Evolutionary conservation across 1,140 invertebrate species (phyloP), one percentile per base, ranked within the genome.

Genomic region (Panagrolaimus sp.): DNA sequence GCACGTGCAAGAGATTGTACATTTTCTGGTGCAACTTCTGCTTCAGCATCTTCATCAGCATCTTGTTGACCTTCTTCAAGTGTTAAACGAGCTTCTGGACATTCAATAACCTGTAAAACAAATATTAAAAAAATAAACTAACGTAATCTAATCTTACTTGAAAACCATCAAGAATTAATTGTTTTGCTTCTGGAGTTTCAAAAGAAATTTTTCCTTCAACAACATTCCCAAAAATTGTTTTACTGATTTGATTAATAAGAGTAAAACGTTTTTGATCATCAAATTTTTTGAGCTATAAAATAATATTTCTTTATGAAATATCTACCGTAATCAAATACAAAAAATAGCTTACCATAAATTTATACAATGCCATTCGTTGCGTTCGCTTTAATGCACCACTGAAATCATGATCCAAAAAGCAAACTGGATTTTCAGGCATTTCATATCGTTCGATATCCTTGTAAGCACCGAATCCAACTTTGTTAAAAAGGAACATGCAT

Each of bases 171-270:
- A 58, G 52, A 21, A 58, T 21, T 10, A 58, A n/a, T 8, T 58
- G 52, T n/a, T 58, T 58, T 12, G 52, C 52, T 58, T 58, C 52
- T 6, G 52, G 52, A 28, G 52, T 21, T 1, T 58, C 52, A 26
- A 58, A 58, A 6, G 21, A 12, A 28, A 58, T 28, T 17, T 58
- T 58, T n/a, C 52, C 52, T 24, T 58, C 52, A 1, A 58, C 52
- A 21, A 58, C 21, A 14, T 58, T 58, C 10, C 52, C 52, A 58
- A 58, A 58, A 28, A 58, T 58, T 2, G 52, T 58, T 21, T 28
- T 21, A 58, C 52, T 58, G 10, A 58, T 58, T 28, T 58, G 52
- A 28, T 58, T 58, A 12, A 58, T 58, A 4, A 58, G 52, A 21
- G 28, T 58, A 8, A 58, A 58, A 1, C 52, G 52, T 28, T 58